Evolutionary conservation across 2,888 invertebrate genomes (phyloP).

Genomic region (Acleris cristana): DNA sequence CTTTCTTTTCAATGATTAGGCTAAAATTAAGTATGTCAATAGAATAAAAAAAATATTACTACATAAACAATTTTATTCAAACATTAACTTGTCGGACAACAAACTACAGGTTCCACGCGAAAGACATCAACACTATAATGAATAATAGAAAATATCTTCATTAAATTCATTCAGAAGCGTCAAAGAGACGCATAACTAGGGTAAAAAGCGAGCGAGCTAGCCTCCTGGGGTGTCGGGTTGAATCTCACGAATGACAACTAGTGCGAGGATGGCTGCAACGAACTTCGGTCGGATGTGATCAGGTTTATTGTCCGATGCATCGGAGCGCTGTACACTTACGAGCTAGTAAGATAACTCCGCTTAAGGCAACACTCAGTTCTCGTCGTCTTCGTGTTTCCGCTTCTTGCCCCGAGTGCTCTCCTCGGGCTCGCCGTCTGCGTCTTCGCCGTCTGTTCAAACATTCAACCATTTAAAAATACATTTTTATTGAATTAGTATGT

Average conservation of each 20-base stretch:
- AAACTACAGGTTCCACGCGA: slow-evolving; percentile 78
- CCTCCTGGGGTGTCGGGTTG: slow-evolving; percentile 50
- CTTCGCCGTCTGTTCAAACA: slow-evolving; percentile 67
- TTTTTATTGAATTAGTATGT: no score
- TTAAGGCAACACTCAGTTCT: slow-evolving; percentile 81
- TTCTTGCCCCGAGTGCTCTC: slow-evolving; percentile 85
- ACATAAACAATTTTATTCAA: slow-evolving; percentile 82
- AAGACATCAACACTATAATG: slow-evolving; percentile 65
- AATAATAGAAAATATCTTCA: slow-evolving; percentile 60
- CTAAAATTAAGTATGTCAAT: slow-evolving; percentile 81
- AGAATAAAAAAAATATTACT: slow-evolving; percentile 79
- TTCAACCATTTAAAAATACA: not conserved
- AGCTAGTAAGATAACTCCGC: slow-evolving; percentile 80
- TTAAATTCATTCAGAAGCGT: slow-evolving; percentile 46
- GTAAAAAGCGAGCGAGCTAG: slow-evolving; percentile 51
- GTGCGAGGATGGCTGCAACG: slow-evolving; percentile 58
- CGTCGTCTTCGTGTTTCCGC: slow-evolving; percentile 84
- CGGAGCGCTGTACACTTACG: slow-evolving; percentile 82
- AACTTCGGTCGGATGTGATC: slow-evolving; percentile 55
- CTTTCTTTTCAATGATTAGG: slow-evolving; percentile 74
- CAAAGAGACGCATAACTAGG: slow-evolving; percentile 46
- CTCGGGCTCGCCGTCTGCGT: slow-evolving; percentile 70
- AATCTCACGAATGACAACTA: slow-evolving; percentile 75
- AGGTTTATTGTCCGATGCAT: slow-evolving; percentile 79
- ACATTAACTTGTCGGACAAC: slow-evolving; percentile 80